Base-by-base conservation (phyloP, 2,113 vertebrate genomes). In the Thomomys bottae region DNA sequence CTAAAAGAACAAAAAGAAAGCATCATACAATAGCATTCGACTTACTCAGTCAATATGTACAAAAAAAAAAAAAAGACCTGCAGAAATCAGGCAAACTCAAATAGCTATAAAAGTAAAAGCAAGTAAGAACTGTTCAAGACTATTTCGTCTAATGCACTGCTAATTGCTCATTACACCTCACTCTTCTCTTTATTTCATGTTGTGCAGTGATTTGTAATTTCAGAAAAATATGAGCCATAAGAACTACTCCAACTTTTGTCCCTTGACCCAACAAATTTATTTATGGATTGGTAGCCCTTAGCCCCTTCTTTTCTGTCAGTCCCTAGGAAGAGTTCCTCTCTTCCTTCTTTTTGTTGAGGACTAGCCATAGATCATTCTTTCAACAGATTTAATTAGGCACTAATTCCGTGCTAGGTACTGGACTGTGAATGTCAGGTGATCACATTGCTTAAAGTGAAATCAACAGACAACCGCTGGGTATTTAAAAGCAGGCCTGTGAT, bases 1-100 rank as follows among this genome's bases (percentile, higher is more conserved):
- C 72, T 57, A 87, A 91, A 94, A 86, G 93, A 70, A 89, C 59
- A 61, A 86, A 20, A 21, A 90, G 54, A 57, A 87, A 84, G 93
- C 72, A 38, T 30, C 77, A 42, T 32, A 87, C 68, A 84, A 32
- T n/a, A 83, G 87, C 76, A 87, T 73, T 0, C 15, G 32, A n/a
- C 92, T 30, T 0, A 77, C 40, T 36, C 40, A 82, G 61, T 63
- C 94, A 76, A 66, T 24, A 87, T 67, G 73, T 38, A 34, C 9
- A 88, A 87, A 1, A 54, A 2, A 92, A 88, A 87, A 1, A 54
- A 2, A 92, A 91, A 32, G 57, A 45, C 88, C 89, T 93, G 36
- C 61, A 79, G 87, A 92, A 95, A 76, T 30, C 2, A 63, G 75
- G 73, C 70, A 57, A 54, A 34, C 68, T 45, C 86, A 45, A 84